Evolutionary conservation across 2,888 invertebrate species (phyloP), one percentile per base, ranked within the genome.

Genomic region (Bembecia ichneumoniformis): DNA sequence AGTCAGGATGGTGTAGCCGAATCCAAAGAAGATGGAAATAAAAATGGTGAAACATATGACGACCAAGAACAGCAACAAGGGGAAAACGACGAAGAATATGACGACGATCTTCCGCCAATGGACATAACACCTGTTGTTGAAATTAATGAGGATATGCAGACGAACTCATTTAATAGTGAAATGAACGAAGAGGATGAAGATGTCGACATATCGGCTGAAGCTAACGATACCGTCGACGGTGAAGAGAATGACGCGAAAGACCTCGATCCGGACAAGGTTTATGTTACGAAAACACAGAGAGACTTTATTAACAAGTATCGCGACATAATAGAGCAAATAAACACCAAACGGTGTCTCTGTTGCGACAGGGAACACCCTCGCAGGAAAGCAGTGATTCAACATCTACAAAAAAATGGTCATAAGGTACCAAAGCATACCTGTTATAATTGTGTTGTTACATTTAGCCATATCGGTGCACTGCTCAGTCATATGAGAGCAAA

Each of bases 341-440:
- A 88, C 53, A 88, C 88, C 0, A 87, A 86, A 57, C 72, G 77
- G 16, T 88, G 88, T 55, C 66, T 87, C 20, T 88, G 88, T 56
- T 88, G 88, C 52, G 78, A 87, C 46, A 75, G 74, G 54, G 80
- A 81, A 57, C 80, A 88, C 60, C 87, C 88, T 2, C 77, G 88
- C 2, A 70, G 88, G 51, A 88, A 88, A 62, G 86, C 88, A 10
- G 87, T 88, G 36, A 88, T 88, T 58, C 88, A 88, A 54, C 88
- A 88, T 62, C 68, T 88, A 50, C 88, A 88, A 64, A 88, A 88
- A 68, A 88, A 86, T 64, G 88, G 88, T 2, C 79, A 83, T 53
- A 87, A 86, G 73, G 90, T 90, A 47, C 90, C 90, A 1, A 89
- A 89, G 58, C 90, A 89, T 58, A 90, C 90, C 0, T 91, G 90